Percentiles rank a stretch among this genome's conserved stretches.
These are phyloP conservation scores for Siniperca knerii DNA, from an alignment of 2,113 vertebrate genomes.

Conservation along the genomic window DNA sequence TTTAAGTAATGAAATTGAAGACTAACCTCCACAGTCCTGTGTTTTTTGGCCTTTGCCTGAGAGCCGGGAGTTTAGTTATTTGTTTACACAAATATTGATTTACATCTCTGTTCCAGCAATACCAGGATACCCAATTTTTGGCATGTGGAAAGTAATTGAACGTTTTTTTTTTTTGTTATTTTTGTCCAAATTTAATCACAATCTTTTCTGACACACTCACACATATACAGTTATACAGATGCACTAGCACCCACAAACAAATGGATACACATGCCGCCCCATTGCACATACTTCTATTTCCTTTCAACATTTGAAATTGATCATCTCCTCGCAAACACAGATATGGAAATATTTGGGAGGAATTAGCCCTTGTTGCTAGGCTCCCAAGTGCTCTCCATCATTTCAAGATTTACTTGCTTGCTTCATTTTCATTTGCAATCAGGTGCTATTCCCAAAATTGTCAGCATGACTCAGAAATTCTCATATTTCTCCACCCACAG, in stretches of 20 bases:
- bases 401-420: constrained; percentile 16
- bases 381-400: constrained; percentile 24
- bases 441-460: constrained; percentile 25
- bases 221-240: background rate
- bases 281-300: constrained; percentile 5
- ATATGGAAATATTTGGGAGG: constrained; percentile 18
- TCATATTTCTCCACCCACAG: constrained; percentile 26
- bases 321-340: constrained; percentile 8
- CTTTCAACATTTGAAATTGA: constrained; percentile 32
- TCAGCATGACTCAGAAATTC: constrained; percentile 3
- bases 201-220: background rate
- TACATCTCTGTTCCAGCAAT: constrained; percentile 28
- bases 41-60: constrained; percentile 7
- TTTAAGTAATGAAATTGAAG: constrained; percentile 49
- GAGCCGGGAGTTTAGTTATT: constrained; percentile 27
- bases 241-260: background rate
- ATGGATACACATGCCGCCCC: background rate
- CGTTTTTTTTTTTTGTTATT: constrained; percentile 21
- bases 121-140: constrained; percentile 4
- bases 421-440: constrained; percentile 51
- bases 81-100: constrained; percentile 59
- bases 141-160: constrained; percentile 19
- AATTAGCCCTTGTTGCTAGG: constrained; percentile 32
- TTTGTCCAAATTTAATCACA: constrained; percentile 28
- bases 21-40: constrained; percentile 16